Conservation (phyloP, 2,113 vertebrate species). For the Platycercus adscitus region DNA sequence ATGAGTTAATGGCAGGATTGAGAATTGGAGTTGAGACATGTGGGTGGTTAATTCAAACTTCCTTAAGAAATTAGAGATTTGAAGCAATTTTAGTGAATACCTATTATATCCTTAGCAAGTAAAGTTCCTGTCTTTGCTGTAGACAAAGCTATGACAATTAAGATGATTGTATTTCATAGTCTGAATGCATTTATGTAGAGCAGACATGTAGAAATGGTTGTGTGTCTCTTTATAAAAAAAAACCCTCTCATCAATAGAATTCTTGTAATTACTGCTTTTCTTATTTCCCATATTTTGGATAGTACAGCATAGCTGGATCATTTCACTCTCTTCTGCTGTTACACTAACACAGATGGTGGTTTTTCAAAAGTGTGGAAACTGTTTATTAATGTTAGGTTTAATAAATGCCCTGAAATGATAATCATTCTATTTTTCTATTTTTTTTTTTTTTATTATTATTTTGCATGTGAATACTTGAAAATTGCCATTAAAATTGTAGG, state of each 20-base stretch:
- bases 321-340: neutral
- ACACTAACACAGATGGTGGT: neutral
- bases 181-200: neutral
- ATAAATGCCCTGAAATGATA: neutral
- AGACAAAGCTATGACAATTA: neutral
- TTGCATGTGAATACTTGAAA: neutral
- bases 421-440: neutral
- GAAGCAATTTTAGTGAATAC: neutral
- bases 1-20: neutral
- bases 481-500: neutral
- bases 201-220: neutral
- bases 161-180: neutral
- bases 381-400: neutral
- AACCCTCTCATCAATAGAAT: neutral
- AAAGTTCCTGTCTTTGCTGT: neutral
- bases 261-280: neutral
- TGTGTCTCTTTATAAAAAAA: neutral
- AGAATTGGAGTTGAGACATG: neutral
- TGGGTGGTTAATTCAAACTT: neutral
- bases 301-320: neutral
- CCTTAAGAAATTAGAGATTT: neutral
- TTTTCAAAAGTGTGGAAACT: neutral
- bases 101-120: neutral
- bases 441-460: neutral
- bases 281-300: neutral